Conservation (phyloP, 2,888 invertebrate species). For the Nomada goodeniana region DNA sequence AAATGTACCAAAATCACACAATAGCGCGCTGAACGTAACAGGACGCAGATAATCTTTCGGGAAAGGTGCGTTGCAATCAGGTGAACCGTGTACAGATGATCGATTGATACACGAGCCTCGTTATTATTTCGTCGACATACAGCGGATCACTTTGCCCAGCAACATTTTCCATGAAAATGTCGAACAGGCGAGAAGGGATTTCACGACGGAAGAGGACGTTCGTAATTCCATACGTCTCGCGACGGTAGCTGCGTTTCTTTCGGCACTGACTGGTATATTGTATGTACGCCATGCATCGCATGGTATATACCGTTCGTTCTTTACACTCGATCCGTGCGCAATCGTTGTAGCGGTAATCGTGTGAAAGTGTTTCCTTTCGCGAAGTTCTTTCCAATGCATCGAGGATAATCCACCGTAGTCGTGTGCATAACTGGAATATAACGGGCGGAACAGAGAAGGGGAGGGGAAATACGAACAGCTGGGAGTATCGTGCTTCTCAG, state of each 20-base stretch:
- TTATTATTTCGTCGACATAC: conserved; percentile 42
- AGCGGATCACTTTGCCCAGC: background rate
- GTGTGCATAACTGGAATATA: conserved; percentile 34
- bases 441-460: conserved; percentile 43
- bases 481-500: background rate
- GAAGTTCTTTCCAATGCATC: conserved; percentile 75
- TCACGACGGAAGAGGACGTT: conserved; percentile 43
- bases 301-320: conserved; percentile 49
- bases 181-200: conserved; percentile 24
- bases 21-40: background rate
- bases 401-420: conserved; percentile 68
- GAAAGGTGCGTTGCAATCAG: background rate
- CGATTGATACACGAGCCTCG: conserved; percentile 22
- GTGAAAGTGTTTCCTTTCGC: conserved; percentile 79
- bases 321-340: conserved; percentile 35
- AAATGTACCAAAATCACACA: background rate
- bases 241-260: conserved; percentile 29
- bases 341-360: conserved; percentile 62
- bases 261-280: background rate
- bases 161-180: conserved; percentile 17
- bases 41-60: background rate
- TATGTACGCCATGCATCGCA: background rate
- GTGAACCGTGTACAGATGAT: conserved; percentile 2
- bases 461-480: conserved; percentile 26
- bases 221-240: conserved; percentile 30